Evolutionary conservation across 1,140 invertebrate genomes (phyloP).

Genomic region (Anadara kagoshimensis): DNA sequence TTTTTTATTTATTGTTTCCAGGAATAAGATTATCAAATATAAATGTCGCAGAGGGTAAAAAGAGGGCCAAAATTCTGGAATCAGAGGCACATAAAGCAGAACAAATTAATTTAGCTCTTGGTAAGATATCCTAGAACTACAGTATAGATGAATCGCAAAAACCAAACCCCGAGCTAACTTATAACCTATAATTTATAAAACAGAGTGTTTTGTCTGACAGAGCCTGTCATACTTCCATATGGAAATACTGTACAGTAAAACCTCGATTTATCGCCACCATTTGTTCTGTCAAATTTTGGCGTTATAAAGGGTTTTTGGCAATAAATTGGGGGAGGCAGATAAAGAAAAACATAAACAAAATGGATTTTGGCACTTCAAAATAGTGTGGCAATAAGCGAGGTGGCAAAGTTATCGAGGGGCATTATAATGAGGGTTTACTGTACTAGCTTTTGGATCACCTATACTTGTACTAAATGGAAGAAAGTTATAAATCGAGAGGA

Average conservation of each 20-base stretch:
- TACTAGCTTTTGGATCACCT: not conserved
- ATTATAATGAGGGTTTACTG: too few relatives aligned
- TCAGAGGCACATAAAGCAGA: conserved; percentile 79
- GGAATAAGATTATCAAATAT: conserved; percentile 90
- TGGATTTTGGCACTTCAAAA: too few relatives aligned
- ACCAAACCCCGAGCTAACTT: not conserved
- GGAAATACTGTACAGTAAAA: not conserved
- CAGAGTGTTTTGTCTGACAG: not conserved
- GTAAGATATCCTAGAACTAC: conserved; percentile 77
- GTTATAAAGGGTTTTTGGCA: too few relatives aligned
- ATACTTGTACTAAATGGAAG: too few relatives aligned
- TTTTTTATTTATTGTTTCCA: conserved; percentile 29
- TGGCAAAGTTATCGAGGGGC: too few relatives aligned
- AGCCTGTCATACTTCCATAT: not conserved
- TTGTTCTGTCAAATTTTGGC: too few relatives aligned
- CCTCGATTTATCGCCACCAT: not conserved
- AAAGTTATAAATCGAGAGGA: too few relatives aligned
- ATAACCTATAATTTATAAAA: not conserved
- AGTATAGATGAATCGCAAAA: not conserved
- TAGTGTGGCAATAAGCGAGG: too few relatives aligned
- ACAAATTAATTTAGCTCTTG: conserved; percentile 76
- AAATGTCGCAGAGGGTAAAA: conserved; percentile 97
- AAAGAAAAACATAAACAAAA: too few relatives aligned
- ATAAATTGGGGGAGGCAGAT: too few relatives aligned
- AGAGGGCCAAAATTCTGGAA: conserved; percentile 91